These are phyloP conservation scores for Bursaphelenchus mucronatus DNA, from an alignment of 1,140 invertebrate genomes.

Conservation along the genomic window DNA sequence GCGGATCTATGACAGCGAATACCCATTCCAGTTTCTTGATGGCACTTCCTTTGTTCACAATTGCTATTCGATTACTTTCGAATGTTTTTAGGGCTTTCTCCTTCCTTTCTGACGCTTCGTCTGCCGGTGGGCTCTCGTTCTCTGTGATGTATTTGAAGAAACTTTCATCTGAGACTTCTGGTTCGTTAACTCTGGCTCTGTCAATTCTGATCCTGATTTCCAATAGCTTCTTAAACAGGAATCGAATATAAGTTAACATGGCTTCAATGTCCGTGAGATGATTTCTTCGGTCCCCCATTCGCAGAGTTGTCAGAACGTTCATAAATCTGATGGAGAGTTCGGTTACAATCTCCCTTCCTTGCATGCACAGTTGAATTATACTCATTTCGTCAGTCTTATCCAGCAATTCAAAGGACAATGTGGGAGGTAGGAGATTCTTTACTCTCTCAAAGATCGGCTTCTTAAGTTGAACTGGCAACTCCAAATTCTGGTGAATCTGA, in stretches of 20 bases:
- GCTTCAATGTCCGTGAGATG: conserved; percentile 11
- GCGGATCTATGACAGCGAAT: neutral
- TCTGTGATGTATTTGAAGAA: conserved; percentile 19
- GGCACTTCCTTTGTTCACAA: conserved; percentile 7
- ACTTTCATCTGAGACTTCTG: conserved; percentile 2
- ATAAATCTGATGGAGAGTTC: conserved; percentile 9
- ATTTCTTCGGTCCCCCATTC: neutral
- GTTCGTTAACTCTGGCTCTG: neutral
- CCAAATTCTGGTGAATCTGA: too few species aligned
- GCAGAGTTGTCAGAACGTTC: conserved; percentile 1
- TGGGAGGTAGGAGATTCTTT: neutral
- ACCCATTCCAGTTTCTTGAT: conserved; percentile 18
- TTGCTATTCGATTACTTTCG: conserved; percentile 8
- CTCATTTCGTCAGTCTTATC: conserved; percentile 1
- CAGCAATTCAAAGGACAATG: conserved; percentile 8
- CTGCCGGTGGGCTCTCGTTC: neutral
- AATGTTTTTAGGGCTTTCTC: conserved; percentile 8
- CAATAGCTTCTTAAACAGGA: conserved; percentile 4
- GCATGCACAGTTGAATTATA: conserved; percentile 9
- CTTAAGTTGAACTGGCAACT: neutral
- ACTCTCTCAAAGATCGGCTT: conserved; percentile 9
- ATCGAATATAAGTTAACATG: conserved; percentile 7
- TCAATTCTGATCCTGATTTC: conserved; percentile 17
- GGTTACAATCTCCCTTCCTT: conserved; percentile 3
- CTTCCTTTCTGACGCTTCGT: neutral